These are phyloP conservation scores for Carcharodon carcharias DNA, from an alignment of 2,797 vertebrate species.

Conservation along the genomic window DNA sequence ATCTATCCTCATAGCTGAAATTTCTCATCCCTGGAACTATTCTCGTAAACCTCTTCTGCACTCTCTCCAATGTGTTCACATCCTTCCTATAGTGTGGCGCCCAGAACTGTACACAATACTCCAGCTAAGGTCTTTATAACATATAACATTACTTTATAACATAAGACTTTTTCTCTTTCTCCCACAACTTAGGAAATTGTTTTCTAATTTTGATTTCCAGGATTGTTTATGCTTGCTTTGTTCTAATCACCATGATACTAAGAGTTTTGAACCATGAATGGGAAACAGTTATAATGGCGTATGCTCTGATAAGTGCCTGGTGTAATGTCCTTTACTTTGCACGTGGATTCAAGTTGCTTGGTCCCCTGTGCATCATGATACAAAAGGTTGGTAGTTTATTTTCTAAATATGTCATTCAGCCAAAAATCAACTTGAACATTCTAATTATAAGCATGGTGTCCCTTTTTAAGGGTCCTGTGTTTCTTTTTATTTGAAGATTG, in stretches of 20 bases:
- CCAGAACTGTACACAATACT: no score
- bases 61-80: no score
- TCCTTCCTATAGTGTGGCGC: no score
- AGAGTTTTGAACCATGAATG: slow-evolving; percentile 41
- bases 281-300: slow-evolving; percentile 37
- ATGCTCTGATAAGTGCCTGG: background rate
- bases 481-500: slow-evolving; percentile 30
- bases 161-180: background rate
- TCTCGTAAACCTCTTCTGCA: no score
- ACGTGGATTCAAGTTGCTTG: slow-evolving; percentile 39
- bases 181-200: background rate
- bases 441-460: slow-evolving; percentile 24
- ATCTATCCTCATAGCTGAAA: no score
- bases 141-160: background rate
- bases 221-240: slow-evolving; percentile 39
- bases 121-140: no score
- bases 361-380: slow-evolving; percentile 29
- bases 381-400: slow-evolving; percentile 39
- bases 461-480: background rate
- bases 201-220: slow-evolving; percentile 33
- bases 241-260: slow-evolving; percentile 38
- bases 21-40: no score
- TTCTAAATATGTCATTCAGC: slow-evolving; percentile 12
- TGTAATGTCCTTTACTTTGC: slow-evolving; percentile 42
- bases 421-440: background rate